Conservation (phyloP, 2,113 vertebrate genomes). For the Tragelaphus buxtoni region DNA sequence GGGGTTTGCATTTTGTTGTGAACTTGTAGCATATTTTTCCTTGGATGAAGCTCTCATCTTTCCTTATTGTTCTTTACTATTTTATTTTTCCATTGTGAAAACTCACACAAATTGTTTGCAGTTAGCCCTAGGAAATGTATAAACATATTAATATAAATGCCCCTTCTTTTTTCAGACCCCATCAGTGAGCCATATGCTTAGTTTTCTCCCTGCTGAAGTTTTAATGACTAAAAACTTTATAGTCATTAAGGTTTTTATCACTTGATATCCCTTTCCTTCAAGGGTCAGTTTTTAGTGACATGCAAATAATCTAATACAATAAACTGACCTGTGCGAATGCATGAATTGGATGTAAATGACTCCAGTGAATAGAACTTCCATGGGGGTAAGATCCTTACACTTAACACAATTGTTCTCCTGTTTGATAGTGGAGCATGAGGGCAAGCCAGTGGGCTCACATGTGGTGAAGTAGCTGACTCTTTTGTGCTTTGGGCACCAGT, state of each 20-base stretch:
- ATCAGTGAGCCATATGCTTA: not conserved
- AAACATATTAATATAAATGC: not conserved
- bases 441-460: not conserved
- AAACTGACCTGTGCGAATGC: not conserved
- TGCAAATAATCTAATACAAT: not conserved
- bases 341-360: not conserved
- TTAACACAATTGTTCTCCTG: not conserved
- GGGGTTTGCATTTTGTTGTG: not conserved
- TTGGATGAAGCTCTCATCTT: not conserved
- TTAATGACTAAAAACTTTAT: not conserved
- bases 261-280: not conserved
- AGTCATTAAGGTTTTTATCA: not conserved
- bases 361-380: not conserved
- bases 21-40: not conserved
- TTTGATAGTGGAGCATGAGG: not conserved
- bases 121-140: not conserved
- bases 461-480: not conserved
- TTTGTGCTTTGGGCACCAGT: not conserved
- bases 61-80: not conserved
- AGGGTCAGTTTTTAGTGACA: not conserved
- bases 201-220: not conserved
- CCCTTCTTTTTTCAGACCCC: not conserved
- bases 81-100: conserved; percentile 6
- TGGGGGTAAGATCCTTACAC: not conserved
- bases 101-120: not conserved